Base-by-base conservation (phyloP, 2,113 vertebrate genomes). In the Prinia subflava region DNA sequence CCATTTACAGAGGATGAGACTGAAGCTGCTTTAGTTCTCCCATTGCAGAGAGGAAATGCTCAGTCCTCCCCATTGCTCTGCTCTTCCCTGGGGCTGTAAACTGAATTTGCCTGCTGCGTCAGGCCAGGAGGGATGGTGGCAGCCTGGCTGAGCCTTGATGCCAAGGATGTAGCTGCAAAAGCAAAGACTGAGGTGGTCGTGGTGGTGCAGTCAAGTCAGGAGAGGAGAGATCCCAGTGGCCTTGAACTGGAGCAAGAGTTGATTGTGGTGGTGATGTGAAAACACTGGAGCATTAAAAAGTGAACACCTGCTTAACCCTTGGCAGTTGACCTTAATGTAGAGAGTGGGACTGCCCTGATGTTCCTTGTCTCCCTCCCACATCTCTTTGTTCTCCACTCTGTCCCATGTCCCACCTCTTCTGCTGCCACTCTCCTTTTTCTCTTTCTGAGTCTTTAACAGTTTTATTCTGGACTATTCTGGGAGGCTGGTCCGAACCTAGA, bases 121-220 rank as follows among this genome's bases (percentile, higher is more conserved):
- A 76, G 57, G 20, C 41, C 4, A 11, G 27, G 28, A 37, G 22
- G 30, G 44, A 33, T 44, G 25, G 57, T 3, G 4, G 6, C 47
- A 86, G 46, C 30, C 59, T 81, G 71, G 15, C 16, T 5, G 8
- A 79, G 30, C 35, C 14, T 28, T 30, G 37, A 49, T 6, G 11
- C n/a, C 2, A 13, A 70, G 47, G 62, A 16, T 52, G 37, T 19
- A 33, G 25, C 24, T 86, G 57, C 28, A 88, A 71, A 71, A 90
- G n/a, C 19, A 50, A 50, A 83, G 68, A 14, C 46, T 28, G 30
- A 73, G 50, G 16, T 46, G 69, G 57, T 9, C 1, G 1, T 1
- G 2, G 13, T 3, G 4, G 3, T 25, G 22, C 50, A 73, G 42
- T 19, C 1, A 1, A 21, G 10, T 0, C 53, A 25, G 46, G 41